These are phyloP conservation scores for Mandrillus leucophaeus DNA, from an alignment of 2,113 vertebrate genomes.

Conservation along the genomic window DNA sequence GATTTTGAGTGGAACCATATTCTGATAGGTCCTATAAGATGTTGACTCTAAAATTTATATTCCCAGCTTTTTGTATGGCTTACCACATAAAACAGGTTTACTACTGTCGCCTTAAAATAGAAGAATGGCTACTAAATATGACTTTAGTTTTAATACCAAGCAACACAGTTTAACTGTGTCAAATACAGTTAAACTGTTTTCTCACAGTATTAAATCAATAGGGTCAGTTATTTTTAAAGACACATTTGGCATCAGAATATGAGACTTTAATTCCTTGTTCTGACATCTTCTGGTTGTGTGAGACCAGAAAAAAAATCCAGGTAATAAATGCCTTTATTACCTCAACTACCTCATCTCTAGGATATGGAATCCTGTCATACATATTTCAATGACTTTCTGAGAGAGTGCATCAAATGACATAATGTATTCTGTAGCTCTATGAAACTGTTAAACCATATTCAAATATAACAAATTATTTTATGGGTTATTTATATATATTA, in stretches of 20 bases:
- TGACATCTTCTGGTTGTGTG: neutral
- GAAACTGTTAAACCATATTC: neutral
- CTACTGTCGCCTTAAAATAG: neutral
- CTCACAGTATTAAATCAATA: neutral
- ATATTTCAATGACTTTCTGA: neutral
- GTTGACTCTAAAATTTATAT: neutral
- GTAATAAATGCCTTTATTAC: neutral
- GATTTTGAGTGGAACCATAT: neutral
- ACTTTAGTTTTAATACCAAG: neutral
- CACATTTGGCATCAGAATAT: slow-evolving; percentile 10
- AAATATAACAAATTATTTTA: neutral
- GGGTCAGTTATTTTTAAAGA: neutral
- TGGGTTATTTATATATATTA: neutral
- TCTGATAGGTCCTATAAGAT: neutral
- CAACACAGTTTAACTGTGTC: neutral
- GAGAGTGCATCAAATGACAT: neutral
- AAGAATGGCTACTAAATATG: neutral
- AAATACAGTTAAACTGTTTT: neutral
- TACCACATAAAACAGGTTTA: neutral
- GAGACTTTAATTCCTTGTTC: neutral
- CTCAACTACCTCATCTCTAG: neutral
- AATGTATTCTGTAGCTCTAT: neutral
- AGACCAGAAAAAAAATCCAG: neutral
- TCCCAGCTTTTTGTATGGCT: neutral
- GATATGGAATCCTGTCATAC: neutral